Evolutionary conservation across 2,797 vertebrate genomes (phyloP), one percentile per base, ranked within the genome.

Genomic region (Oryzias dopingdopingensis): DNA sequence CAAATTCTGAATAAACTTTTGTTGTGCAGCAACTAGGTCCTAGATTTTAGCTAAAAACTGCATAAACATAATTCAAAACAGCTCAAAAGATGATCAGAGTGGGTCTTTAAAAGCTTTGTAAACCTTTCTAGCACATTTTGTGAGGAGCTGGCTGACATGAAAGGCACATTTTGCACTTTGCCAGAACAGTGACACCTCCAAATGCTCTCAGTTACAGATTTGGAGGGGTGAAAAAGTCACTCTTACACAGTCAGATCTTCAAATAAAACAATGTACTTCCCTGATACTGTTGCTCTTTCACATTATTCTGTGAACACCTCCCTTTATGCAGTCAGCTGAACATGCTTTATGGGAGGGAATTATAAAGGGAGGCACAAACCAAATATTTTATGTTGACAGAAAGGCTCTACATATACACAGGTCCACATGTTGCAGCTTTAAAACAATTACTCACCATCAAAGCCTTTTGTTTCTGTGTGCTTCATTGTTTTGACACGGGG

Each of bases 381-480:
- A 78, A 82, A 81, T 81, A 75, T 59, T 72, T 80, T 71, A 76
- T 14, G 2, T 46, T 70, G 67, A 82, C 80, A 83, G 75, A 79
- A 83, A 77, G 65, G 66, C 64, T 56, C 51, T 29, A 53, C 60
- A 50, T 56, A 64, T 65, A 82, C 69, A 82, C 76, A 71, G 71
- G 77, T 80, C 58, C 67, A 78, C 78, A 81, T 74, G 69, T 74
- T 72, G 65, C 50, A 37, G 54, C 67, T 76, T 43, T 56, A 66
- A 71, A 78, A 78, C 77, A 76, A 87, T 88, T 80, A 83, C 71
- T 89, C 87, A 85, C 80, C 73, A 83, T 84, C 84, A 79, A 24
- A 73, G 53, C 45, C 74, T 76, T 84, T 86, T 90, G 84, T 86
- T 65, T 77, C 14, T 4, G 50, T 14, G 10, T 57, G 73, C 79